Base-by-base conservation (phyloP, 2,888 invertebrate genomes). In the Pyrochroa serraticornis region DNA sequence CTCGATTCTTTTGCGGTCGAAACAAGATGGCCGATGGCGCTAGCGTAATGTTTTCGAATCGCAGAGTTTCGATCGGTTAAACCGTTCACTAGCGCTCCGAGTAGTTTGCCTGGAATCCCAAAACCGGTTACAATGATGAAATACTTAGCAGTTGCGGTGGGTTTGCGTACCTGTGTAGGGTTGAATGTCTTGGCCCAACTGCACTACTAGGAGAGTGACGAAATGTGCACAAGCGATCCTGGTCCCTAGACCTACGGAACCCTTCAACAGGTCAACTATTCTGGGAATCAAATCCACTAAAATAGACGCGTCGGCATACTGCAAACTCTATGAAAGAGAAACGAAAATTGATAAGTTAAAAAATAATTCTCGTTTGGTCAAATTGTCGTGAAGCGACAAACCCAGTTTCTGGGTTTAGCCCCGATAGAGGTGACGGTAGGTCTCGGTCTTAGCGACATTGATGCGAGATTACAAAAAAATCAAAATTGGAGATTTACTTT, bases 151-250 rank as follows among this genome's bases (percentile, higher is more conserved):
- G 5, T 22, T 22, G n/a, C 7, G 1, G 22, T 42, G 2, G 10
- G 2, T 45, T 32, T 12, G n/a, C 13, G 50, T 62, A 71, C 84
- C 86, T 58, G 86, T 79, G 72, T 84, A 84, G 1, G 85, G 85
- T 64, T 84, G 82, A 51, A 88, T 74, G 62, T 86, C 85, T 54
- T 77, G 73, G 39, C 81, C 81, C 51, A 81, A 66, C 52, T 82
- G 81, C 59, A 77, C 77, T 62, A 84, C 83, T 30, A 91, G 82
- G 58, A 92, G 80, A 37, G 89, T 87, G 47, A 93, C 82, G 73
- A 93, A 91, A 77, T 93, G 91, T 0, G 90, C 88, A 70, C 89
- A 88, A 0, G 91, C 91, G 12, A 91, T 88, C 78, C 93, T 91
- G 0, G 93, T 93, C 22, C 93, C 93, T 39, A 95, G 84, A 65